Evolutionary conservation across 2,797 vertebrate species (phyloP).

Genomic region (Trachops cirrhosus): DNA sequence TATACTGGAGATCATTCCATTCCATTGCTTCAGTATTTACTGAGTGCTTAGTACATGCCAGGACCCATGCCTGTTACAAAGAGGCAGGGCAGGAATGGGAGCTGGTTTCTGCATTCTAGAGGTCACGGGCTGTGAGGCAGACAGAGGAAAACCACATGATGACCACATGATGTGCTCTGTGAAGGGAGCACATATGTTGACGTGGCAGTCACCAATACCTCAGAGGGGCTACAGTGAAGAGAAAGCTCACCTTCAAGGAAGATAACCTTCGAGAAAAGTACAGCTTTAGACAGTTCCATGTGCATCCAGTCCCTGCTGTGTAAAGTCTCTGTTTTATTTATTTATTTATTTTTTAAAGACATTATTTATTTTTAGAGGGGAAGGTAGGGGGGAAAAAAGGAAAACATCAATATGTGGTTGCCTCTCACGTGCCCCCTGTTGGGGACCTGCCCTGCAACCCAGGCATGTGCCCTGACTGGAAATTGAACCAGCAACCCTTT

Average conservation of each 20-base stretch:
- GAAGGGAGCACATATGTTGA: background rate
- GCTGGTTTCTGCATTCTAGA: background rate
- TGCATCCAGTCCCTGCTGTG: background rate
- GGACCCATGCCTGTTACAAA: background rate
- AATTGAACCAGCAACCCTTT: too few relatives aligned
- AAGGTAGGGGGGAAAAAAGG: too few relatives aligned
- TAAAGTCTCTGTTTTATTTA: background rate
- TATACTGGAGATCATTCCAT: background rate
- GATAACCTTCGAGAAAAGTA: background rate
- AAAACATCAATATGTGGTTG: too few relatives aligned
- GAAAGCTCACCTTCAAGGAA: background rate
- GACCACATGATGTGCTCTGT: background rate
- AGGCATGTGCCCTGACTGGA: too few relatives aligned
- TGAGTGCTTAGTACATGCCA: background rate
- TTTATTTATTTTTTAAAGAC: too few relatives aligned
- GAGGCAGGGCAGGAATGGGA: background rate
- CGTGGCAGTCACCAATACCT: background rate
- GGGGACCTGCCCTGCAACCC: too few relatives aligned
- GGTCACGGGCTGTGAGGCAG: background rate
- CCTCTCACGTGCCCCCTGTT: too few relatives aligned
- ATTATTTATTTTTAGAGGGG: too few relatives aligned
- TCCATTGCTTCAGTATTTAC: background rate
- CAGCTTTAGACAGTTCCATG: background rate
- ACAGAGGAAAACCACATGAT: background rate
- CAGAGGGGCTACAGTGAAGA: background rate